A percentile compares a stretch with the other conserved stretches of the same genome.
These are phyloP conservation scores for Lophotis ruficrista DNA, from an alignment of 2,113 vertebrate species.

Conservation along the genomic window DNA sequence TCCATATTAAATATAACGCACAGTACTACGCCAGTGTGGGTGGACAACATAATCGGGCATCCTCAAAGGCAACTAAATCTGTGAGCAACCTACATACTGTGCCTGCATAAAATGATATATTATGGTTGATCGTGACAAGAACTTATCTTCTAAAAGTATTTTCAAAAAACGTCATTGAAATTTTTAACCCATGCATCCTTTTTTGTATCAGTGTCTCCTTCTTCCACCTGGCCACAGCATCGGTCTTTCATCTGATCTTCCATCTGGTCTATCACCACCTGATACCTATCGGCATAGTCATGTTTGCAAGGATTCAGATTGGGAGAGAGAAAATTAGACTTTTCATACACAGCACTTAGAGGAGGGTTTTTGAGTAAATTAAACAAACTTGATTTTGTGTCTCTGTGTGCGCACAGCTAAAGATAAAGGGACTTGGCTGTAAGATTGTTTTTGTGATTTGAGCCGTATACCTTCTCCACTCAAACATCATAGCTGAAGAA, in stretches of 20 bases:
- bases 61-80: conserved; percentile 47
- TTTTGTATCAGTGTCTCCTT: background rate
- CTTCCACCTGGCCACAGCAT: background rate
- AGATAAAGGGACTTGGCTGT: background rate
- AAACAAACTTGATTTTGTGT: background rate
- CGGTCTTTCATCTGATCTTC: background rate
- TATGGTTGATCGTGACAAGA: conserved; percentile 25
- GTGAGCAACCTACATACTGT: conserved; percentile 41
- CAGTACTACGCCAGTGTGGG: background rate
- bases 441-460: background rate
- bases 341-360: background rate
- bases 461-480: background rate
- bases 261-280: background rate
- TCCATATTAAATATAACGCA: conserved; percentile 15
- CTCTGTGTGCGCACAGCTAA: background rate
- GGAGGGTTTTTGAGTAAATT: background rate
- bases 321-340: background rate
- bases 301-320: background rate
- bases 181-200: background rate
- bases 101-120: background rate
- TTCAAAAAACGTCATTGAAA: background rate
- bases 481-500: background rate
- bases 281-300: background rate
- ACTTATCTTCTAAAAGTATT: background rate
- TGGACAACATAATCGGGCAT: conserved; percentile 56